These are phyloP conservation scores for Leptopterna dolabrata DNA, from an alignment of 2,888 invertebrate genomes.

Conservation along the genomic window DNA sequence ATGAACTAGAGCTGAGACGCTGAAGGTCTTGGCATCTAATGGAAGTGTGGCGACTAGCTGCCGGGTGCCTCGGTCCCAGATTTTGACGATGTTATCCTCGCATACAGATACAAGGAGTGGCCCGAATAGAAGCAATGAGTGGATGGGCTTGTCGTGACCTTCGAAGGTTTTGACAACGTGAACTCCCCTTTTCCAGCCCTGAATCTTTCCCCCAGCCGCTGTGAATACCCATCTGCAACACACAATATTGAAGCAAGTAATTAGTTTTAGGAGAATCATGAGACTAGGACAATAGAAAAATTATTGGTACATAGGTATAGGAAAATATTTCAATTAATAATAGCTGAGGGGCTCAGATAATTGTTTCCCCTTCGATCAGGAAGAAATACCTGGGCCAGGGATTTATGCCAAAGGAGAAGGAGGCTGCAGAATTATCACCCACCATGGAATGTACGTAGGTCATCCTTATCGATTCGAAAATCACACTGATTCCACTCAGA, in stretches of 20 bases:
- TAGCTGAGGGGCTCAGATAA: too few species aligned
- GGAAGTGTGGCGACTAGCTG: conserved; percentile 76
- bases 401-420: too few species aligned
- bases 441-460: too few species aligned
- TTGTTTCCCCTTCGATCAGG: too few species aligned
- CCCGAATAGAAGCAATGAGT: conserved; percentile 85
- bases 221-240: conserved; percentile 78
- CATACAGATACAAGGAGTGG: conserved; percentile 89
- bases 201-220: conserved; percentile 80
- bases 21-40: conserved; percentile 77
- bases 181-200: conserved; percentile 88
- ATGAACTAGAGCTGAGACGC: conserved; percentile 86
- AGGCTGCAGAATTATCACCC: too few species aligned
- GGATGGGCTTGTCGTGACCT: conserved; percentile 80
- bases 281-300: too few species aligned
- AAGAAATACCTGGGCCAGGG: too few species aligned
- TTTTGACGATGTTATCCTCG: conserved; percentile 77
- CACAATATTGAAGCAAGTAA: conserved; percentile 60
- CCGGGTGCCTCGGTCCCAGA: conserved; percentile 87
- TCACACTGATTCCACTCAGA: too few species aligned
- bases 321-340: too few species aligned
- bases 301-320: too few species aligned
- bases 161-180: conserved; percentile 84
- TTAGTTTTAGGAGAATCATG: neutral
- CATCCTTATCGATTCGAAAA: too few species aligned